Base-by-base conservation (phyloP, 2,797 vertebrate genomes). In the Coilia nasus region DNA sequence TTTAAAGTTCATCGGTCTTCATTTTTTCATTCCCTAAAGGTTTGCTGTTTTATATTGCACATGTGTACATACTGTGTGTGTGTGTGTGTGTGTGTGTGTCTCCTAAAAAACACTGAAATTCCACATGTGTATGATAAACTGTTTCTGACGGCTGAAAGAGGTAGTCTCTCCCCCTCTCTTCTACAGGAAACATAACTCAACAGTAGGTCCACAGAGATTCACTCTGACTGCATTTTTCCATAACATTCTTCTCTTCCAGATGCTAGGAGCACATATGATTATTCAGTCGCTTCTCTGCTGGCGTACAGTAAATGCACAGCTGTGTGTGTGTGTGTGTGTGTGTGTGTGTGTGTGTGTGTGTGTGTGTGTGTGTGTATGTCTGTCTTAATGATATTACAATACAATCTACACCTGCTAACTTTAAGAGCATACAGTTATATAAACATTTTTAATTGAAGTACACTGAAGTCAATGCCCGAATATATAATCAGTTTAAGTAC, bases 291-390 rank as follows among this genome's bases (percentile, higher is more conserved):
- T 2, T 56, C 2, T n/a, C n/a, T n/a, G n/a, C n/a, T n/a, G n/a
- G n/a, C n/a, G n/a, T n/a, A n/a, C n/a, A n/a, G n/a, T n/a, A n/a
- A n/a, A n/a, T n/a, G n/a, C n/a, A n/a, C n/a, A n/a, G n/a, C n/a
- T 23, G 60, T 62, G 19, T 62, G 60, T 62, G 19, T 62, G 19
- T 62, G 60, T 62, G 60, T 62, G 60, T 64, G n/a, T 64, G 60
- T 64, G 60, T 64, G 60, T 64, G 60, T 64, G 60, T 64, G 60
- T 64, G 60, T 64, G 60, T 64, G 60, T 64, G 60, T 64, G 60
- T 64, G 60, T 64, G 60, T 64, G 60, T 62, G 60, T 62, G 60
- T 62, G 60, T 62, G 60, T 62, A 3, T 62, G 60, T 62, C 17
- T 62, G 60, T 62, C 35, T 41, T 41, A 41, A 41, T 41, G 35